Evolutionary conservation across 2,113 vertebrate genomes (phyloP).

Genomic region (Nycticebus coucang): DNA sequence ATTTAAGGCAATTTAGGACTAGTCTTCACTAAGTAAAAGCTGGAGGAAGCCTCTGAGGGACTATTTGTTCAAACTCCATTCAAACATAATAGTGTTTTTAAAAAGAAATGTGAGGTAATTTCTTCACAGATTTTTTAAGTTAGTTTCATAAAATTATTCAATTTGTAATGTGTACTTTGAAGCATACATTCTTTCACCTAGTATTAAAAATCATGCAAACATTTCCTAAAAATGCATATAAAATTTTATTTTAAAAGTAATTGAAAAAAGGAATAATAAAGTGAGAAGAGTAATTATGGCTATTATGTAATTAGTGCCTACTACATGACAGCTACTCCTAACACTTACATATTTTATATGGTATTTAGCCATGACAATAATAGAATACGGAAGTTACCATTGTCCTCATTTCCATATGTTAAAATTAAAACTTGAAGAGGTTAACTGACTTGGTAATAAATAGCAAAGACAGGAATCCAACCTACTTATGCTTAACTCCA

Average conservation of each 20-base stretch:
- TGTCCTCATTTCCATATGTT: neutral
- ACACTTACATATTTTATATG: neutral
- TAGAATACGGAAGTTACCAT: neutral
- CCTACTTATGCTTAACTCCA: neutral
- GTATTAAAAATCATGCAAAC: conserved; percentile 17
- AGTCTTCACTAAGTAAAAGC: neutral
- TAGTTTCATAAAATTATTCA: neutral
- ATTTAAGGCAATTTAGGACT: neutral
- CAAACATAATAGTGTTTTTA: neutral
- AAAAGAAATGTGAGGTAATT: conserved; percentile 22
- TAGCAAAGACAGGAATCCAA: neutral
- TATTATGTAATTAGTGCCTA: neutral
- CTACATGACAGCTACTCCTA: neutral
- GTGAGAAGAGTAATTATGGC: neutral
- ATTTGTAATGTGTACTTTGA: neutral
- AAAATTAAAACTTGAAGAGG: neutral
- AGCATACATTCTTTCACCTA: neutral
- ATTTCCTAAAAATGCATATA: neutral
- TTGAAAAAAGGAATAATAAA: neutral
- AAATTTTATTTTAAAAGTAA: conserved; percentile 39
- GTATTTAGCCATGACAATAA: neutral
- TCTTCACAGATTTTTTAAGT: conserved; percentile 35
- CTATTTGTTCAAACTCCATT: neutral
- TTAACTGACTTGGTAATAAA: neutral
- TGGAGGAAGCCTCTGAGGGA: neutral